phyloP scores from a whole-genome alignment of 2,113 vertebrate species.

The Syngnathus floridae region DNA sequence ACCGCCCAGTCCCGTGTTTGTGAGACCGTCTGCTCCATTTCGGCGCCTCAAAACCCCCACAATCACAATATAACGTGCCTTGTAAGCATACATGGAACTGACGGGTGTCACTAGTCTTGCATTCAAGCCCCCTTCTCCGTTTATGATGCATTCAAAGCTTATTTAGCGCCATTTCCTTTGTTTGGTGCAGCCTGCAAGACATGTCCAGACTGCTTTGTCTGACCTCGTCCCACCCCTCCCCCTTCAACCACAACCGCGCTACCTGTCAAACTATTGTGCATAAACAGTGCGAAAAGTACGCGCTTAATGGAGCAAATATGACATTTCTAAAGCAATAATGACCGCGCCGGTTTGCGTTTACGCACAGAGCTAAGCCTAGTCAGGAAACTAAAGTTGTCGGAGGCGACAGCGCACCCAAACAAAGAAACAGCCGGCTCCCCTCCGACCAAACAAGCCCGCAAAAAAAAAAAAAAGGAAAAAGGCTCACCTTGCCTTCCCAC shows the following conservation, averaged over 20 bases:
- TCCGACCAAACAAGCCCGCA: conserved; percentile 13
- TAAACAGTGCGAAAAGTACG: conserved; percentile 10
- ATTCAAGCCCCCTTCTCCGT: accelerated
- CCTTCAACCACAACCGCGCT: conserved; percentile 31
- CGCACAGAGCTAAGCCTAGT: neutral
- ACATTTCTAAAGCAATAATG: neutral
- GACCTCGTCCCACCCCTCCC: conserved; percentile 58
- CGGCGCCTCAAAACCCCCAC: conserved; percentile 21
- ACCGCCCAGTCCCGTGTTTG: conserved; percentile 67
- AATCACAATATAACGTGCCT: conserved; percentile 3
- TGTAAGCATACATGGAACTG: accelerated
- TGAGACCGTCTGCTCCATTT: conserved; percentile 43
- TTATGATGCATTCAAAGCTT: neutral
- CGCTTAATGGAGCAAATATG: neutral
- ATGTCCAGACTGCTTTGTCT: conserved; percentile 76
- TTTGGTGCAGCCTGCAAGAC: conserved; percentile 67
- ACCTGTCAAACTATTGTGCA: conserved; percentile 46
- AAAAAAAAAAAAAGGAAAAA: neutral
- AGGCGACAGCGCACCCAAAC: conserved; percentile 58
- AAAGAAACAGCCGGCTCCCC: conserved; percentile 46
- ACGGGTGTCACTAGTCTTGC: accelerated
- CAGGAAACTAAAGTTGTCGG: conserved; percentile 32
- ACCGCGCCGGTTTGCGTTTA: neutral
- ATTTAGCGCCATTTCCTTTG: conserved; percentile 61
- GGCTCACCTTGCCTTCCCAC: conserved; percentile 80